These are phyloP conservation scores for Sesia apiformis DNA, from an alignment of 2,888 invertebrate species.

Conservation along the genomic window DNA sequence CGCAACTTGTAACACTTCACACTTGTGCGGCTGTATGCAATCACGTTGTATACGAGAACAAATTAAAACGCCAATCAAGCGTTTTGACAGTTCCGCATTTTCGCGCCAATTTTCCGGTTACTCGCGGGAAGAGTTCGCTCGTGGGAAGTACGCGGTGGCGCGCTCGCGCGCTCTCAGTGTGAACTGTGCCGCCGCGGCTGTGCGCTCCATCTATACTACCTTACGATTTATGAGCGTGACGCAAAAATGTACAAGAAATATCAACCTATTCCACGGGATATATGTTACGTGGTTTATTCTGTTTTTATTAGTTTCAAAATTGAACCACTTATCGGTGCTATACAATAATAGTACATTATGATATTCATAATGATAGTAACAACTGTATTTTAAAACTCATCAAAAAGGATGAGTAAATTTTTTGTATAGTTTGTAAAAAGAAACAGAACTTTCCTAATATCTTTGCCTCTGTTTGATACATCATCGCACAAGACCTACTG, in stretches of 20 bases:
- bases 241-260: conserved; percentile 42
- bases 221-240: conserved; percentile 62
- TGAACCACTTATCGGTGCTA: too few species aligned
- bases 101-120: conserved; percentile 67
- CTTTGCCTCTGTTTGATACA: too few species aligned
- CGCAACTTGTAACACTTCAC: conserved; percentile 6
- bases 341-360: too few species aligned
- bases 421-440: too few species aligned
- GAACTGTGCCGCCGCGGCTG: conserved; percentile 43
- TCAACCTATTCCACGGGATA: too few species aligned
- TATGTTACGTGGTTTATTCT: too few species aligned
- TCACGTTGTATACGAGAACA: conserved; percentile 15
- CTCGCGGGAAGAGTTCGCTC: conserved; percentile 37
- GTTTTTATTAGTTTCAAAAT: too few species aligned
- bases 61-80: conserved; percentile 33
- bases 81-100: conserved; percentile 61
- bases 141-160: conserved; percentile 27
- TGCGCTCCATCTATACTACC: conserved; percentile 47
- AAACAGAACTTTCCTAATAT: too few species aligned
- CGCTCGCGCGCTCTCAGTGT: conserved; percentile 46
- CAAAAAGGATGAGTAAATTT: too few species aligned
- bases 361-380: too few species aligned
- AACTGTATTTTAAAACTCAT: too few species aligned
- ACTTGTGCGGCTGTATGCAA: conserved; percentile 15
- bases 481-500: too few species aligned